Conservation (phyloP, 2,888 invertebrate species). For the Monopis laevigella region DNA sequence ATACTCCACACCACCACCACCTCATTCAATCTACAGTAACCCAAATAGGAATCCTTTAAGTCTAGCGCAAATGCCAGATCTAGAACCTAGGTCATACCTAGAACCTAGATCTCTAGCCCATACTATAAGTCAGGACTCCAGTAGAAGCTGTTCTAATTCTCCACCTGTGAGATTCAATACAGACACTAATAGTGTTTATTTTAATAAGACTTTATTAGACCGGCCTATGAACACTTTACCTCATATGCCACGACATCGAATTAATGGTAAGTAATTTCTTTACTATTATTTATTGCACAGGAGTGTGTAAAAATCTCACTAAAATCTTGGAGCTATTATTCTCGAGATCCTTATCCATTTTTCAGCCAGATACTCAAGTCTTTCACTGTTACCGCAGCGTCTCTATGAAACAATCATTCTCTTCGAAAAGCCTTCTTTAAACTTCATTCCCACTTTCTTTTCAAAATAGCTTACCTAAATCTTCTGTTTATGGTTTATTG, state of each 20-base stretch:
- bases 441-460: not conserved
- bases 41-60: slow-evolving; percentile 39
- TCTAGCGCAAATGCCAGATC: slow-evolving; percentile 45
- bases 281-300: not conserved
- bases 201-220: slow-evolving; percentile 36
- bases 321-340: too few relatives aligned
- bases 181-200: slow-evolving; percentile 42
- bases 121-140: slow-evolving; percentile 28
- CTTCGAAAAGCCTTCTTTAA: not conserved
- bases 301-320: too few relatives aligned
- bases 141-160: slow-evolving; percentile 41
- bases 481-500: too few relatives aligned
- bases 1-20: slow-evolving; percentile 41
- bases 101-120: slow-evolving; percentile 18
- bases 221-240: slow-evolving; percentile 40
- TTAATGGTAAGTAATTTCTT: slow-evolving; percentile 31
- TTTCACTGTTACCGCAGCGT: too few relatives aligned
- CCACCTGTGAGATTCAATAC: slow-evolving; percentile 51
- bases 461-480: not conserved
- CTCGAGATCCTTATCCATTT: too few relatives aligned
- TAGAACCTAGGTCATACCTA: slow-evolving; percentile 31
- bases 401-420: too few relatives aligned
- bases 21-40: slow-evolving; percentile 37
- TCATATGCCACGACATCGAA: slow-evolving; percentile 35
- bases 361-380: too few relatives aligned